phyloP scores from a whole-genome alignment of 2,113 vertebrate species.

The Pachypanchax playfairii region DNA sequence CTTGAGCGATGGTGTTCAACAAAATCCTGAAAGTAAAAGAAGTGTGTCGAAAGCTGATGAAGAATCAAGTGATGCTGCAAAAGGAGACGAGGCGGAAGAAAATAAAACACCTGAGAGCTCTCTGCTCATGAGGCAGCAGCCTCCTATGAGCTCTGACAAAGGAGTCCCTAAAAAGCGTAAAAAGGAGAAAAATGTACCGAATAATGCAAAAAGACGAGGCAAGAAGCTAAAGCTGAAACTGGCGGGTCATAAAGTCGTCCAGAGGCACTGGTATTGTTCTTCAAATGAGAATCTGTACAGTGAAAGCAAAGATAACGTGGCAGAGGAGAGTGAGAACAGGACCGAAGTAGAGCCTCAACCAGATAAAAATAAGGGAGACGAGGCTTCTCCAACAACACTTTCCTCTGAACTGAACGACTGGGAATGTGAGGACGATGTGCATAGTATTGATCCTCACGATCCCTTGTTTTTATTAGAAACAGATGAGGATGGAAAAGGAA shows the following conservation, averaged over 20 bases:
- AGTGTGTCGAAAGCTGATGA: not conserved
- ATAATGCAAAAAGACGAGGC: constrained; percentile 69
- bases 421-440: constrained; percentile 49
- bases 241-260: constrained; percentile 82
- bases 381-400: accelerated
- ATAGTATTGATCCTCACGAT: constrained; percentile 56
- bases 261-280: constrained; percentile 73
- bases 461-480: constrained; percentile 17
- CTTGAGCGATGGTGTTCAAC: constrained; percentile 20
- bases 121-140: constrained; percentile 17
- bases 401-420: constrained; percentile 21
- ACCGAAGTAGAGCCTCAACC: constrained; percentile 1
- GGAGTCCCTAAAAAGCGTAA: constrained; percentile 15
- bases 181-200: not conserved
- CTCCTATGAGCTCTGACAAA: constrained; percentile 20
- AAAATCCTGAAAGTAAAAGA: not conserved
- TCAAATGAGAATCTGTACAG: constrained; percentile 38
- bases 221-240: constrained; percentile 80
- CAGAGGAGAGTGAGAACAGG: constrained; percentile 5
- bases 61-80: too few relatives aligned
- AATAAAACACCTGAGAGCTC: constrained; percentile 14
- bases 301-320: constrained; percentile 17
- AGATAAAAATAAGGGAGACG: not conserved
- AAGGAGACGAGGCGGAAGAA: not conserved
- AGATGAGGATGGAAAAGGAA: constrained; percentile 18